phyloP scores from a whole-genome alignment of 2,113 vertebrate species.

The Odocoileus virginianus region DNA sequence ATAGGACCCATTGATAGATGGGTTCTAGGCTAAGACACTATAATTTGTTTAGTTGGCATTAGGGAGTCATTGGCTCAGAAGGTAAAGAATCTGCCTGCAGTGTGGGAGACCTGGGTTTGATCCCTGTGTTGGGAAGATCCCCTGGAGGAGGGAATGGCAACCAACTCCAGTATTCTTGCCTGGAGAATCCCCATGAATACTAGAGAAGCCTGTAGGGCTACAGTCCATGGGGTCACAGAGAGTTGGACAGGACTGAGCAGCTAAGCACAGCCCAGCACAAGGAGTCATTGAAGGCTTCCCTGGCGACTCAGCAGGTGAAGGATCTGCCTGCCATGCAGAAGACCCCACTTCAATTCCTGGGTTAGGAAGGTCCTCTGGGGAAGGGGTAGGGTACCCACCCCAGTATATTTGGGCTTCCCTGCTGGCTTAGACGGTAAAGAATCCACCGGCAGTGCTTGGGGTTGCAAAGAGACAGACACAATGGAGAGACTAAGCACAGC shows the following conservation, averaged over 20 bases:
- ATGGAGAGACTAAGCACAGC: background rate
- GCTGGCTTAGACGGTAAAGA: background rate
- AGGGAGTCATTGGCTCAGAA: background rate
- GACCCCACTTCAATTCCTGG: background rate
- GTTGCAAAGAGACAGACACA: background rate
- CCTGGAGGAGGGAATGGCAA: background rate
- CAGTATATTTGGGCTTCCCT: background rate
- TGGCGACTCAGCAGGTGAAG: background rate
- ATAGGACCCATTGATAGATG: background rate
- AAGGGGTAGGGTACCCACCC: background rate
- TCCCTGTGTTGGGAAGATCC: background rate
- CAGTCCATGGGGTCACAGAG: background rate
- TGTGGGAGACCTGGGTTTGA: background rate
- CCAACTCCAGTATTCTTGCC: background rate
- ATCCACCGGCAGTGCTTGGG: background rate
- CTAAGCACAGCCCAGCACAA: background rate
- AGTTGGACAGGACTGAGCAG: background rate
- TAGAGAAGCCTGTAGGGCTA: background rate
- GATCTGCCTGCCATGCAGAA: background rate
- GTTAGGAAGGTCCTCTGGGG: background rate
- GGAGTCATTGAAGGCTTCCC: background rate
- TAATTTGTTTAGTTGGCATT: constrained; percentile 2
- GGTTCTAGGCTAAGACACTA: background rate
- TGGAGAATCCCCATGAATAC: background rate
- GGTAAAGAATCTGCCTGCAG: background rate